Conservation (phyloP, 2,113 vertebrate genomes). For the Scolopax mira region DNA sequence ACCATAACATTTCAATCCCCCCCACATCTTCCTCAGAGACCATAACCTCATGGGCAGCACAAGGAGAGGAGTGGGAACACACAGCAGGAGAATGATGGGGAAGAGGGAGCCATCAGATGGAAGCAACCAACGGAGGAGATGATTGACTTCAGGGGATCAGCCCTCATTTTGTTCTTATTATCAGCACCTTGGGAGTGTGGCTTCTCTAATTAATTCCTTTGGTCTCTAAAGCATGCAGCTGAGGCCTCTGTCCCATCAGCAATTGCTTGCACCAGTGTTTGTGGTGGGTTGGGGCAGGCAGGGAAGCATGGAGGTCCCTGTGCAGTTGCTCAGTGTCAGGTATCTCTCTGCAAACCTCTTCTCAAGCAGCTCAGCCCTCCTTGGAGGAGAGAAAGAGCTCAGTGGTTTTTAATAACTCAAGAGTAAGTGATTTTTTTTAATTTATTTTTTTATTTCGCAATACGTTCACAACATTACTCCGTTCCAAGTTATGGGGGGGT, state of each 20-base stretch:
- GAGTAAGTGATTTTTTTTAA: too few species aligned
- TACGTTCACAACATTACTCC: background rate
- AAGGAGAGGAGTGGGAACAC: background rate
- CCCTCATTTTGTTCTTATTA: background rate
- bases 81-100: rapidly evolving
- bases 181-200: slow-evolving; percentile 1
- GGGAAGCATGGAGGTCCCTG: rapidly evolving
- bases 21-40: background rate
- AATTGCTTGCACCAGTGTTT: background rate
- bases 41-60: rapidly evolving
- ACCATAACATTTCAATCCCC: rapidly evolving
- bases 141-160: slow-evolving; percentile 28
- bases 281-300: background rate
- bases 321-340: background rate
- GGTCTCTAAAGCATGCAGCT: background rate
- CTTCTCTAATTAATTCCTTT: slow-evolving; percentile 6
- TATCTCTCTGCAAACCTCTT: background rate
- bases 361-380: background rate
- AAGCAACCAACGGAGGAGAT: background rate
- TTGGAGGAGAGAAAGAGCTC: background rate
- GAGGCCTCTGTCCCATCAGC: background rate
- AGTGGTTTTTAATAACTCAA: background rate
- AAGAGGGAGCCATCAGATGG: background rate
- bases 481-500: rapidly evolving
- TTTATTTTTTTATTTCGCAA: background rate